Base-by-base conservation (phyloP, 2,797 vertebrate genomes). In the Amniataba percoides region DNA sequence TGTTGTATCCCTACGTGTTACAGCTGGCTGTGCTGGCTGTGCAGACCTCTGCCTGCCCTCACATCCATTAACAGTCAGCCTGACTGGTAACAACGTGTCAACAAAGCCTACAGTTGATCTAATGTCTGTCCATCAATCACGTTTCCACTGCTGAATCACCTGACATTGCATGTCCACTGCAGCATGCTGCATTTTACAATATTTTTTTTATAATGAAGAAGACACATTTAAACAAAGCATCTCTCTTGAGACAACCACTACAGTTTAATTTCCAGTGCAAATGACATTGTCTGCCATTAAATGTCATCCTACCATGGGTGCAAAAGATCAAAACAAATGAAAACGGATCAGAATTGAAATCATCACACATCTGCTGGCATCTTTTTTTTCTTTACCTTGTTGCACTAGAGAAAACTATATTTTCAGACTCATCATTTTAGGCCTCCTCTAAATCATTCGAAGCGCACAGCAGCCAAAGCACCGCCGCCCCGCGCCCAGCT, bases 401-500 rank as follows among this genome's bases (percentile, higher is more conserved):
- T 27, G 4, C 19, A 18, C 19, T n/a, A 49, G 13, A 3, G 0
- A 48, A 18, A 67, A 16, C 16, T 5, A 27, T 7, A 60, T 31
- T 56, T 57, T 52, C 15, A 60, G 39, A 45, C 6, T 13, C 7
- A 19, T 48, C 2, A 16, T 31, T 49, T 18, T 2, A 42, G 21
- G 31, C 25, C 46, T 15, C 43, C 39, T 31, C 23, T 8, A 45
- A 27, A 43, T 27, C 2, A 21, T 39, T 46, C 19, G 0, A n/a
- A 42, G 10, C 12, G 15, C 49, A 53, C 52, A 34, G 5, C 12
- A 42, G 10, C 5, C 14, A 14, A n/a, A 19, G 19, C 16, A 39
- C 2, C 9, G 12, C 7, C 18, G 36, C 31, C 7, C 13, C 19
- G 16, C 39, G 53, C 23, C 92, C 92, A 36, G 94, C 95, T 88